These are phyloP conservation scores for Allacma fusca DNA, from an alignment of 2,888 invertebrate genomes.

Conservation along the genomic window DNA sequence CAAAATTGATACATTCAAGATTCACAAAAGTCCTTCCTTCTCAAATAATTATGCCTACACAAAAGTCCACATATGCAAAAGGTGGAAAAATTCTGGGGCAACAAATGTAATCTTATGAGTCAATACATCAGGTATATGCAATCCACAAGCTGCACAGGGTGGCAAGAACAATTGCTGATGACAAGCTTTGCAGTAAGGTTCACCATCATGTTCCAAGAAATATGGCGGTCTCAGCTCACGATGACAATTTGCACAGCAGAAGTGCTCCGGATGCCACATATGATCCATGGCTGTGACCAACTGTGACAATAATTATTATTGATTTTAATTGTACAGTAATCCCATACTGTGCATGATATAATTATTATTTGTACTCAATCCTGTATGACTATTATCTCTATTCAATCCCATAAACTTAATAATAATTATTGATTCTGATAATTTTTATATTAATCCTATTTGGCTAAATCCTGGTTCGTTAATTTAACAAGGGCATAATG, in stretches of 20 bases:
- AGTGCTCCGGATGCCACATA: slow-evolving; percentile 36
- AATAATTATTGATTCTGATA: too few species aligned
- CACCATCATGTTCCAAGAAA: slow-evolving; percentile 44
- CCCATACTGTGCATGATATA: too few species aligned
- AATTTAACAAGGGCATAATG: background rate
- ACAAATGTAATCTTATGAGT: too few species aligned
- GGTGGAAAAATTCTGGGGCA: background rate
- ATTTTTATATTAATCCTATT: too few species aligned
- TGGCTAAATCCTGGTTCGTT: background rate
- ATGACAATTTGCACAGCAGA: slow-evolving; percentile 47
- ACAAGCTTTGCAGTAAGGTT: slow-evolving; percentile 44
- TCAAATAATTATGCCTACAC: too few species aligned
- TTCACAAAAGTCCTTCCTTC: too few species aligned
- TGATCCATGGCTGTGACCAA: slow-evolving; percentile 40
- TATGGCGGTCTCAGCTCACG: slow-evolving; percentile 41
- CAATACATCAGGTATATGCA: slow-evolving; percentile 38
- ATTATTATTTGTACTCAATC: too few species aligned
- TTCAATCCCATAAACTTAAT: background rate
- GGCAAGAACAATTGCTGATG: slow-evolving; percentile 43
- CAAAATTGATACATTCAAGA: too few species aligned
- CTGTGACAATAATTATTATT: slow-evolving; percentile 15
- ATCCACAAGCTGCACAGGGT: slow-evolving; percentile 41
- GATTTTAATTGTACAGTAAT: too few species aligned
- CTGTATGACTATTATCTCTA: too few species aligned
- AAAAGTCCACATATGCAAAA: slow-evolving; percentile 13